Base-by-base conservation (phyloP, 2,888 invertebrate species). In the Philonicus albiceps region DNA sequence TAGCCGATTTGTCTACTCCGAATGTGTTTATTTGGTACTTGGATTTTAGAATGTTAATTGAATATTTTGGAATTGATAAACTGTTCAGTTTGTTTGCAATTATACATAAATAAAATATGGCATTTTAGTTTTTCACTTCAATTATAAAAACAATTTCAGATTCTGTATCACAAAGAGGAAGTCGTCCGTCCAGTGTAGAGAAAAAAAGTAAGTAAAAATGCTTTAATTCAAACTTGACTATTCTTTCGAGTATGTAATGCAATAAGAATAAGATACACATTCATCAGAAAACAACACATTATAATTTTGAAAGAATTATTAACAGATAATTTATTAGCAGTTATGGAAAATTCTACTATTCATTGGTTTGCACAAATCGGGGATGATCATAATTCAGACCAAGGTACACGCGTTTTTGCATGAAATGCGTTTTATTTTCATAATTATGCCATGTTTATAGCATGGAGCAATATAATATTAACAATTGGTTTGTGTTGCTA, bases 331-430 rank as follows among this genome's bases (percentile, higher is more conserved):
- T 87, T 85, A 85, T 80, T 85, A 89, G 87, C 87, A 86, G 87
- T 84, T 86, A 89, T 89, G 89, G 89, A 88, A 55, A 89, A 88
- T 89, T 88, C 88, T 89, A 89, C 89, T 89, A 90, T 92, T 89
- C 92, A 92, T 90, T 91, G 92, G 92, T 92, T 92, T 90, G 91
- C 91, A 89, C 91, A 91, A 90, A 90, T 92, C 90, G 93, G 93
- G 90, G 91, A 91, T 89, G 91, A 91, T 89, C 89, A 89, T 88
- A 89, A 89, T 88, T 89, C 89, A 85, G 89, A 89, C 88, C 89
- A 91, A 91, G 91, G 91, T 90, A 91, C 73, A 11, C 73, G 53
- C 85, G 53, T 75, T 75, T 75, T 40, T 53, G 84, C 84, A 84
- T 73, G 84, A 64, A 64, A 27, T 84, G 73, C 43, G n/a, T 83